Conservation (phyloP, 2,113 vertebrate species). For the Plecturocebus donacophilus region DNA sequence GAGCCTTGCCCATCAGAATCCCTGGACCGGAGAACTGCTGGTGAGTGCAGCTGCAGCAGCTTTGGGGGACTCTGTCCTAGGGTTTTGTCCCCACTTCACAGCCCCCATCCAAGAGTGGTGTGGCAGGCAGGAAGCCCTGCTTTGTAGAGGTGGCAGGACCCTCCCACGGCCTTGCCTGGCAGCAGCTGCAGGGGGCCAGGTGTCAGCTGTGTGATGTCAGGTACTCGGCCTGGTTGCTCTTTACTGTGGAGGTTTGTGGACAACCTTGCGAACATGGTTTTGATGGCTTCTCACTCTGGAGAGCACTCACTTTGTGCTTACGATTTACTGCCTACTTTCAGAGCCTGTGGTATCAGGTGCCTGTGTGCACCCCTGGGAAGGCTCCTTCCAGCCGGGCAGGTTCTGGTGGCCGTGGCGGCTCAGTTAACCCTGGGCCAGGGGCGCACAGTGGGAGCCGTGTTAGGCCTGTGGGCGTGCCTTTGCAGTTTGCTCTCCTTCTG, state of each 20-base stretch:
- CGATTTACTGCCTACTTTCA: neutral
- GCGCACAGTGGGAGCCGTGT: neutral
- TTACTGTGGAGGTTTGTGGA: neutral
- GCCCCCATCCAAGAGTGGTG: neutral
- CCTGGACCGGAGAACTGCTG: accelerated
- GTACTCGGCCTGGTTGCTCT: neutral
- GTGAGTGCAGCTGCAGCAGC: neutral
- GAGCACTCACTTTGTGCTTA: neutral
- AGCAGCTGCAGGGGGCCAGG: neutral
- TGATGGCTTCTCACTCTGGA: neutral
- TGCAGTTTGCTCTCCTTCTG: neutral
- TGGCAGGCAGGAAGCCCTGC: neutral
- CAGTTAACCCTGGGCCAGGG: neutral
- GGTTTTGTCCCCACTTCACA: neutral
- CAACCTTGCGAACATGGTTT: neutral
- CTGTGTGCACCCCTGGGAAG: accelerated
- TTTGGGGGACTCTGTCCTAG: neutral
- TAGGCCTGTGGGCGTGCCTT: neutral
- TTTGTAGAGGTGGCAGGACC: neutral
- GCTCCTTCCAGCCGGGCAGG: neutral
- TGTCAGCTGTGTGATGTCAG: too few relatives aligned
- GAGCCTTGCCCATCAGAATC: neutral
- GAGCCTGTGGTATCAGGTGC: neutral
- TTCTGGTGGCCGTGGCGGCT: neutral
- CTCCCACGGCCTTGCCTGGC: neutral